These are phyloP conservation scores for Mesorhabditis belari DNA, from an alignment of 2,888 invertebrate species.

Conservation along the genomic window DNA sequence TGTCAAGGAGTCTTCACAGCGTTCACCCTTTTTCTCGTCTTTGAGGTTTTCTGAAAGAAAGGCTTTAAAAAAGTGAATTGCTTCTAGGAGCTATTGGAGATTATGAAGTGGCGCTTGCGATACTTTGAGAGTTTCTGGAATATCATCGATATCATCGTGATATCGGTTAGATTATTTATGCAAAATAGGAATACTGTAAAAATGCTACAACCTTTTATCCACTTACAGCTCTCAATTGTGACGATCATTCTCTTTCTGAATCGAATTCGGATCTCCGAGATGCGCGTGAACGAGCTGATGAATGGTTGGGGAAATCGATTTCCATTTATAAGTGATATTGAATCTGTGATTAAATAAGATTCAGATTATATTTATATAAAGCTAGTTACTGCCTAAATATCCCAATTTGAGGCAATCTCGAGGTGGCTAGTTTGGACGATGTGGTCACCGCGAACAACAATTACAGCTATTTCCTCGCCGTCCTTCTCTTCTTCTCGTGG, in stretches of 20 bases:
- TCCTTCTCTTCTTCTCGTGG: slow-evolving; percentile 67
- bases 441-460: slow-evolving; percentile 62
- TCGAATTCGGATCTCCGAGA: slow-evolving; percentile 54
- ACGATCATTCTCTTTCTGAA: slow-evolving; percentile 59
- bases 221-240: slow-evolving; percentile 57
- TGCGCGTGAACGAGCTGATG: slow-evolving; percentile 56
- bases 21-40: slow-evolving; percentile 58
- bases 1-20: slow-evolving; percentile 56
- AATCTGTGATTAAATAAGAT: too few species aligned
- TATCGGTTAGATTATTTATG: slow-evolving; percentile 58
- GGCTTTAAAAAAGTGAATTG: too few species aligned
- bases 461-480: slow-evolving; percentile 63
- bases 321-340: not conserved
- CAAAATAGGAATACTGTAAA: too few species aligned
- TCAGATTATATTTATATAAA: too few species aligned
- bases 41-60: too few species aligned
- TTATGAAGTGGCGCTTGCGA: slow-evolving; percentile 55
- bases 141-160: slow-evolving; percentile 63
- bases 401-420: slow-evolving; percentile 9
- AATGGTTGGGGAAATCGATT: slow-evolving; percentile 12
- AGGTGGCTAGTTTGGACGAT: slow-evolving; percentile 58
- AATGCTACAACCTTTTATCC: too few species aligned
- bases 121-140: slow-evolving; percentile 65
- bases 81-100: slow-evolving; percentile 61
- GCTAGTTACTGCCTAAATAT: too few species aligned